Conservation (phyloP, 92 coral and sea anemone genomes). For the Parazoanthus darwini region DNA sequence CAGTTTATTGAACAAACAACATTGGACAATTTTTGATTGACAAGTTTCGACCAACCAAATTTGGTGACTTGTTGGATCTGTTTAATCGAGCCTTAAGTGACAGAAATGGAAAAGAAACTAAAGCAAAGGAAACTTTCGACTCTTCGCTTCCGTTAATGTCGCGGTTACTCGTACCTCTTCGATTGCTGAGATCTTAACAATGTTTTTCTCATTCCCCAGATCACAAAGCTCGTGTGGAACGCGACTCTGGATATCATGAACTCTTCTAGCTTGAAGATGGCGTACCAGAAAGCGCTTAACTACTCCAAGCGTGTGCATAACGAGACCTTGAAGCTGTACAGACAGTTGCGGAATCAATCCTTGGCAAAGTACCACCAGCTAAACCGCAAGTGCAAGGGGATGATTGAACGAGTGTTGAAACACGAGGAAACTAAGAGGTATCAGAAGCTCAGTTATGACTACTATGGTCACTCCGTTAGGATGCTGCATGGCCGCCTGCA, state of each 20-base stretch:
- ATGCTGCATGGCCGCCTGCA: slow-evolving; percentile 64
- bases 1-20: no score
- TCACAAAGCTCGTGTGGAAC: slow-evolving; percentile 48
- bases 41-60: no score
- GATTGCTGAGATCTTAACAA: neutral
- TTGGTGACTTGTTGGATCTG: no score
- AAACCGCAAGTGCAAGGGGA: slow-evolving; percentile 48
- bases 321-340: slow-evolving; percentile 56
- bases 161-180: no score
- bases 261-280: slow-evolving; percentile 56
- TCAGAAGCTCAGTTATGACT: slow-evolving; percentile 54
- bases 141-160: no score
- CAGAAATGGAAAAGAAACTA: no score
- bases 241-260: slow-evolving; percentile 67
- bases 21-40: no score
- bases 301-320: slow-evolving; percentile 58
- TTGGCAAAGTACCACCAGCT: slow-evolving; percentile 58
- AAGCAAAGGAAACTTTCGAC: no score
- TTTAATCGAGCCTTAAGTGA: no score
- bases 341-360: slow-evolving; percentile 42
- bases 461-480: slow-evolving; percentile 64
- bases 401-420: slow-evolving; percentile 55
- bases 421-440: slow-evolving; percentile 62
- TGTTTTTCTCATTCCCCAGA: neutral
- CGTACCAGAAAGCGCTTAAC: slow-evolving; percentile 52